A percentile compares a stretch with the other conserved stretches of the same genome.
These are phyloP conservation scores for Poeciliopsis gracilis DNA, from an alignment of 2,797 vertebrate genomes.

Conservation along the genomic window DNA sequence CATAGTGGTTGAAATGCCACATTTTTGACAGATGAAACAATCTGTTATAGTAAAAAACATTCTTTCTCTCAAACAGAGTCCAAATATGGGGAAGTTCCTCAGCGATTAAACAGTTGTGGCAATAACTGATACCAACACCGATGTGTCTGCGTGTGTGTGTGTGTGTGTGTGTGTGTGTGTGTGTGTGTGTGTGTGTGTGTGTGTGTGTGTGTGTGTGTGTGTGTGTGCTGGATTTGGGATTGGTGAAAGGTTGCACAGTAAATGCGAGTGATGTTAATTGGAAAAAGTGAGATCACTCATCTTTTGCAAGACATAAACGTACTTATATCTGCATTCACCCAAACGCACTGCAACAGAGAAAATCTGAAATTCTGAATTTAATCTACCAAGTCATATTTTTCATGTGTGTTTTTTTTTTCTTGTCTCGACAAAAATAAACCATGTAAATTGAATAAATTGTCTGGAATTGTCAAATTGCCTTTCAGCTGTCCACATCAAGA, in stretches of 20 bases:
- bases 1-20: background rate
- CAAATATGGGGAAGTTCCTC: background rate
- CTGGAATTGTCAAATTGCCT: background rate
- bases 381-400: background rate
- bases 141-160: background rate
- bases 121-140: background rate
- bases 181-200: background rate
- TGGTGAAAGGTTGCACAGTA: background rate
- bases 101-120: background rate
- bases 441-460: background rate
- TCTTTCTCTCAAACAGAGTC: background rate
- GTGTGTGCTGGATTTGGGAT: background rate
- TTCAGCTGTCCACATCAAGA: background rate
- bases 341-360: background rate
- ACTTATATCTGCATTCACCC: background rate
- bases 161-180: background rate
- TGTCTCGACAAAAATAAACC: background rate
- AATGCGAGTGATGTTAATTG: background rate
- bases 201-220: background rate
- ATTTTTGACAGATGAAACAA: background rate
- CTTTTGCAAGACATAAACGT: background rate
- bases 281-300: background rate
- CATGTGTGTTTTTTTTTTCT: background rate
- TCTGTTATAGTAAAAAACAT: slow-evolving; percentile 1
- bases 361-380: background rate